Evolutionary conservation across 2,888 invertebrate species (phyloP).

Genomic region (Cheilosia vernalis): DNA sequence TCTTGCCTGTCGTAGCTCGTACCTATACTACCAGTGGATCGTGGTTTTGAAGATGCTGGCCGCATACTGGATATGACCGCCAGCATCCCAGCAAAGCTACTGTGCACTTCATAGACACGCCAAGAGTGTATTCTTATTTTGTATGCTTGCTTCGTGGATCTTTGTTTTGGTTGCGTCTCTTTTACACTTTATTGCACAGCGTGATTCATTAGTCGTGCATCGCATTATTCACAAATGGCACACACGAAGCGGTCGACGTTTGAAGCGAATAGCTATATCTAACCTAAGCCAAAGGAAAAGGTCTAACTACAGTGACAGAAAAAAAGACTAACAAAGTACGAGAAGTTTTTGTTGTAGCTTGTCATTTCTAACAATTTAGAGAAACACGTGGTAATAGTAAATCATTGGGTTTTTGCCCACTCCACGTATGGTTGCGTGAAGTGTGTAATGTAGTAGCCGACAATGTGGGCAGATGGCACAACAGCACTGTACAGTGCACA

Average conservation of each 20-base stretch:
- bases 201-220: conserved; percentile 77
- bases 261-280: conserved; percentile 11
- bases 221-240: conserved; percentile 71
- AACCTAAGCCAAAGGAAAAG: conserved; percentile 1
- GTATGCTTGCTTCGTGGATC: conserved; percentile 32
- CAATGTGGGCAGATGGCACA: conserved; percentile 70
- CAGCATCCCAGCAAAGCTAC: conserved; percentile 56
- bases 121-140: conserved; percentile 12
- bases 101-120: conserved; percentile 55
- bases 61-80: conserved; percentile 56
- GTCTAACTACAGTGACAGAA: conserved; percentile 1
- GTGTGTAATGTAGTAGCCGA: conserved; percentile 59
- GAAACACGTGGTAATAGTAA: conserved; percentile 71
- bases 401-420: conserved; percentile 55
- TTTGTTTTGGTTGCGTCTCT: conserved; percentile 68
- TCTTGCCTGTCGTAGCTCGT: neutral
- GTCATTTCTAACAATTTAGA: conserved; percentile 14
- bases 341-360: conserved; percentile 24
- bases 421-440: conserved; percentile 29
- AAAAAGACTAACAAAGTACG: conserved; percentile 37
- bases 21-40: neutral
- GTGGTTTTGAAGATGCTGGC: conserved; percentile 14
- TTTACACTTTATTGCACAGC: conserved; percentile 72
- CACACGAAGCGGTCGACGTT: conserved; percentile 50
- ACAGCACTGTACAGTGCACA: neutral